Base-by-base conservation (phyloP, 1,140 invertebrate genomes). In the Hylyphantes graminicola region DNA sequence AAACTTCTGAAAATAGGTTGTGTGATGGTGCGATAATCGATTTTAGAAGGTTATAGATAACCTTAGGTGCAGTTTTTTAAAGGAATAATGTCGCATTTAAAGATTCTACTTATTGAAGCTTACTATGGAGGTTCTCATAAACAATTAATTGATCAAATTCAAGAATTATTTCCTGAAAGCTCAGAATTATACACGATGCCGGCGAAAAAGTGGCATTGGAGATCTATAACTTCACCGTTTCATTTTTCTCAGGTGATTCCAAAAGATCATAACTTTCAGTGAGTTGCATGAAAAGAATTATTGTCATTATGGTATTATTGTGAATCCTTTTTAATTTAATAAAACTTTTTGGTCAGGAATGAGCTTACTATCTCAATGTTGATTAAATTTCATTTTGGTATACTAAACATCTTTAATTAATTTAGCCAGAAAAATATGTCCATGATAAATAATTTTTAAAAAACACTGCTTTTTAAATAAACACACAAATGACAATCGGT, bases 131-230 rank as follows among this genome's bases (percentile, higher is more conserved):
- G 94, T 35, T 94, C 93, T 65, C 94, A 94, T 87, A 93, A 93
- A 87, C 92, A 93, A 87, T 89, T 94, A 17, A 91, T 94, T 64
- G 92, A 93, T 86, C 89, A 91, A 12, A 83, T 94, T 55, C 80
- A 88, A 12, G 89, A 89, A 17, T 78, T 88, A 53, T 80, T 88
- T 1, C 73, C 50, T 48, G 57, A 87, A 50, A 83, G 87, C 17
- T 85, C 90, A 75, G 89, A 90, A 77, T 87, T 93, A 11, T 89
- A 92, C 57, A 93, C 92, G 7, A 89, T 95, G 87, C 90, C 92
- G 13, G 92, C 92, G 7, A 95, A 94, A 87, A 95, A 95, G 88
- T 95, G 94, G 94, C 94, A 94, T 87, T 95, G 94, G 94, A 89
- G 93, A 86, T 93, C 94, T 0, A 88, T 94, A 77, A 93, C 93